phyloP scores from a whole-genome alignment of 2,113 vertebrate species.

The Oncorhynchus gorbuscha region DNA sequence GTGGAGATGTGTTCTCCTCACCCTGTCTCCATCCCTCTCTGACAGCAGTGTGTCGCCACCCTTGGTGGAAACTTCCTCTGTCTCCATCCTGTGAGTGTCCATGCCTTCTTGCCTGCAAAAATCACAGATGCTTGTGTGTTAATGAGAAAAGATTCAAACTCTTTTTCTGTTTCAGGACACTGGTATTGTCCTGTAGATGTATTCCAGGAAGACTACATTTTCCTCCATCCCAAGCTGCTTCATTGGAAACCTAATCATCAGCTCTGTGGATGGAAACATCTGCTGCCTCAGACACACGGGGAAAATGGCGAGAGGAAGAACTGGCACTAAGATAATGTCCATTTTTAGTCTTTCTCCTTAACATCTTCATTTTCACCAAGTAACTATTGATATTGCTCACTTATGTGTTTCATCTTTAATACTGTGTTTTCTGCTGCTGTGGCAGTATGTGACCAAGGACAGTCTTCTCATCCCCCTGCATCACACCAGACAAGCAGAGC shows the following conservation, averaged over 20 bases:
- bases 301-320: constrained; percentile 75
- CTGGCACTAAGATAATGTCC: not conserved
- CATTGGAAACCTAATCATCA: constrained; percentile 71
- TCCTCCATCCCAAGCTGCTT: constrained; percentile 87
- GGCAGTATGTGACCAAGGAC: constrained; percentile 83
- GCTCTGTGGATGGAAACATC: constrained; percentile 88
- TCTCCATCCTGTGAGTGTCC: constrained; percentile 78
- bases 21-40: constrained; percentile 75
- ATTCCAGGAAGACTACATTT: constrained; percentile 76
- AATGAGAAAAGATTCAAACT: too few species aligned
- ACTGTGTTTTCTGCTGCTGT: constrained; percentile 71
- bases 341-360: too few species aligned
- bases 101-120: not conserved
- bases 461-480: too few species aligned
- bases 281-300: constrained; percentile 81
- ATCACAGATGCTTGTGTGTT: constrained; percentile 65
- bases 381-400: not conserved
- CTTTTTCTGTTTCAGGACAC: constrained; percentile 67
- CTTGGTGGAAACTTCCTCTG: constrained; percentile 82
- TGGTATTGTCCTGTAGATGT: constrained; percentile 81
- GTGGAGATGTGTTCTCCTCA: constrained; percentile 89
- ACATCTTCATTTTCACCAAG: not conserved
- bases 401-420: not conserved
- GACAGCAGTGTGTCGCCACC: constrained; percentile 83
- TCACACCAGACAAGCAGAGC: constrained; percentile 63